These are phyloP conservation scores for Xerus inauris DNA, from an alignment of 2,113 vertebrate species.

Conservation along the genomic window DNA sequence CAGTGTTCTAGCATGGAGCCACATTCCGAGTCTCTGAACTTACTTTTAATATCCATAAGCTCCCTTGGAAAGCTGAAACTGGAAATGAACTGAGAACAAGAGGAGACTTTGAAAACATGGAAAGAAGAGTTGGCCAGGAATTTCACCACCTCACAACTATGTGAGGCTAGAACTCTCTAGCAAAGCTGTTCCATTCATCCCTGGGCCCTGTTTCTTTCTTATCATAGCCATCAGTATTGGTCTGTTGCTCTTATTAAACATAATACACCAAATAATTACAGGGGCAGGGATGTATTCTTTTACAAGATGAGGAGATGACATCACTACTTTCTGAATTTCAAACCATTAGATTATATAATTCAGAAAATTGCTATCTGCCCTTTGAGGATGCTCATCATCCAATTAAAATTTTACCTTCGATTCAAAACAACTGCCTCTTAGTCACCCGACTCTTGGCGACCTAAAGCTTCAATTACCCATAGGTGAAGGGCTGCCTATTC, in stretches of 20 bases:
- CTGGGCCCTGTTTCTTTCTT: not conserved
- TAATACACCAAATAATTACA: constrained; percentile 61
- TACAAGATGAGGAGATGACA: constrained; percentile 53
- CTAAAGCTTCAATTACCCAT: constrained; percentile 1
- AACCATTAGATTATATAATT: constrained; percentile 56
- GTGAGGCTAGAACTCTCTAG: not conserved
- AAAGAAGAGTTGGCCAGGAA: not conserved
- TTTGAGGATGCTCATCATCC: constrained; percentile 49
- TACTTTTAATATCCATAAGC: not conserved
- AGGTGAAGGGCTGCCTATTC: not conserved
- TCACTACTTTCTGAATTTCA: constrained; percentile 63
- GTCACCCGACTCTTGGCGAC: constrained; percentile 1
- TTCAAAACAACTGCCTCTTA: constrained; percentile 32
- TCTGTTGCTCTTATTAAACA: constrained; percentile 36
- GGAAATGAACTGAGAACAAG: not conserved
- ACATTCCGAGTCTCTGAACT: not conserved
- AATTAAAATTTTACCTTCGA: constrained; percentile 60
- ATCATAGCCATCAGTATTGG: not conserved
- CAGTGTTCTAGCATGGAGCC: not conserved
- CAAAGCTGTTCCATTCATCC: not conserved
- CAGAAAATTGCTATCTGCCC: constrained; percentile 64
- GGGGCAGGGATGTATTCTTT: not conserved
- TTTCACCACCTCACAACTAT: not conserved
- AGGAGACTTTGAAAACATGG: not conserved
- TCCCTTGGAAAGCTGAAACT: not conserved